phyloP scores from a whole-genome alignment of 2,113 vertebrate species.

The Macrotus californicus region DNA sequence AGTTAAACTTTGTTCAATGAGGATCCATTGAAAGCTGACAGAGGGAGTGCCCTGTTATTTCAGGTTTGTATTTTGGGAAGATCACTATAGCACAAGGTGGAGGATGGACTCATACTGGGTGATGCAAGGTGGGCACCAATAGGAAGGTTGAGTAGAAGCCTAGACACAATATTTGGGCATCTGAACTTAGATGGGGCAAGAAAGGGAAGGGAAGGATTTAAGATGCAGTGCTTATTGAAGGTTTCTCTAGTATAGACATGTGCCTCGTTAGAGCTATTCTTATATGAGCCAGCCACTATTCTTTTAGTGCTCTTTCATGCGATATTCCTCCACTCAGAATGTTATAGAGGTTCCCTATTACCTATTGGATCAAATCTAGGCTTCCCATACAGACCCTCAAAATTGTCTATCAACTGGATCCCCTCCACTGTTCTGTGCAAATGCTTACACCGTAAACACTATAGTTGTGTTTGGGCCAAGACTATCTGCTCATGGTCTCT shows the following conservation, averaged over 20 bases:
- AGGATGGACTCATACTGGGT: not conserved
- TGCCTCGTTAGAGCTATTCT: not conserved
- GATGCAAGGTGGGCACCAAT: not conserved
- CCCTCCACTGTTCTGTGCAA: not conserved
- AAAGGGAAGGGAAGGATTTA: not conserved
- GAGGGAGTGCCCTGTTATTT: rapidly evolving
- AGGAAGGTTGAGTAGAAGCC: not conserved
- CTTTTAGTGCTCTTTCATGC: not conserved
- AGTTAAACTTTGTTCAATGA: not conserved
- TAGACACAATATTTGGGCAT: not conserved
- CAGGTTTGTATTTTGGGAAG: not conserved
- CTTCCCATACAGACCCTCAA: not conserved
- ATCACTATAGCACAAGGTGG: not conserved
- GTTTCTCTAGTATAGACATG: not conserved
- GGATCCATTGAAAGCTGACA: not conserved
- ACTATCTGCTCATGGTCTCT: not conserved
- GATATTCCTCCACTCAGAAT: not conserved
- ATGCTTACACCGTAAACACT: not conserved
- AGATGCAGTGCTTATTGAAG: not conserved
- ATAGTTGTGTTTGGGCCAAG: not conserved
- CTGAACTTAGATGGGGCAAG: not conserved
- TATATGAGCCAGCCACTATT: not conserved
- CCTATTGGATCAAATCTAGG: not conserved
- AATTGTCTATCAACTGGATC: not conserved
- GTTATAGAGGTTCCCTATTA: not conserved